Evolutionary conservation across 2,797 vertebrate genomes (phyloP), one percentile per base, ranked within the genome.

Genomic region (Gouania willdenowi): DNA sequence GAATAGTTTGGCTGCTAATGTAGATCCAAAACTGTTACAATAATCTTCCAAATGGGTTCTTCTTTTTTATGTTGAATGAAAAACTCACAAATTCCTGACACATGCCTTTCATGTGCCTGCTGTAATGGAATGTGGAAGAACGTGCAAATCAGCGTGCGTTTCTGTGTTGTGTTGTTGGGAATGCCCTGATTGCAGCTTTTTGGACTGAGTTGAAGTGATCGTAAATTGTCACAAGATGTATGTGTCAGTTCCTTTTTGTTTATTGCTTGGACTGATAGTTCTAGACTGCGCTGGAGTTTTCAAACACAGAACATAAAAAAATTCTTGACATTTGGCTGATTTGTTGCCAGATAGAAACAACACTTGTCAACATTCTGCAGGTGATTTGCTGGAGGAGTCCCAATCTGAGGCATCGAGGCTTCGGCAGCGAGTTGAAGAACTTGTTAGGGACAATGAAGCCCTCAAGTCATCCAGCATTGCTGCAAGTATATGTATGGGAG

Each of bases 371-470:
- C 48, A 38, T 43, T 32, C 20, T 45, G 37, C 66, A 99, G 97
- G 97, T 41, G 92, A 97, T 38, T 85, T 98, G 48, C 73, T 99
- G 75, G 94, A 95, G 58, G 96, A 98, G 67, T 98, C 97, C 15
- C 95, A 99, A 35, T 85, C 92, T 1, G 97, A 98, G 72, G 97
- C 94, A 0, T 91, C 89, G 0, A 90, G 88, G 49, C 89, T 99
- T 36, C 87, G 94, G 4, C 94, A 95, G 83, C 89, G 94, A 40
- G 96, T 95, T 0, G 97, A 99, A 65, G 92, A 94, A 40, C 90
- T 99, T 0, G 94, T 96, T 46, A 89, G 92, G 57, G 94, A 98
- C 82, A 93, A 89, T 6, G 92, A 95, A 73, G 89, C 84, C 20
- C 83, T 92, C 19, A 91, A 90, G 18, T 87, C 89, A 1, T 80